Evolutionary conservation across 2,888 invertebrate species (phyloP).

Genomic region (Physocephala rufipes): DNA sequence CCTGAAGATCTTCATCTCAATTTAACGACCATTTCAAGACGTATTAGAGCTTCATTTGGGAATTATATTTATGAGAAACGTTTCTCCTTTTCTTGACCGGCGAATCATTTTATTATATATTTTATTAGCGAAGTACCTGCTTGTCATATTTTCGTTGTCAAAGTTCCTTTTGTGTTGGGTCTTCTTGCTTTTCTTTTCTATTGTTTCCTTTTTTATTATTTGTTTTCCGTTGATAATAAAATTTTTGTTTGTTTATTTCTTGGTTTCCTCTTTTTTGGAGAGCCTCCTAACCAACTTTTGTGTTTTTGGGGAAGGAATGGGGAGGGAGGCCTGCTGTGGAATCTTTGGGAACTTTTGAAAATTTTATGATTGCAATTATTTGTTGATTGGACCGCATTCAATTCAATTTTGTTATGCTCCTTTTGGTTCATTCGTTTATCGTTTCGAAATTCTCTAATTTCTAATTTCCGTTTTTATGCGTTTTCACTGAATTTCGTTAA

Average conservation of each 20-base stretch:
- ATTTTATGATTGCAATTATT: constrained; percentile 49
- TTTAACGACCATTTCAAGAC: too few species aligned
- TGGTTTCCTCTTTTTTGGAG: too few species aligned
- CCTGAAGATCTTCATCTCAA: too few species aligned
- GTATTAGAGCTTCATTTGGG: too few species aligned
- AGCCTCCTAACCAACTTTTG: not conserved
- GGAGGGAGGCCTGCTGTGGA: not conserved
- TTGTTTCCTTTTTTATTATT: constrained; percentile 8
- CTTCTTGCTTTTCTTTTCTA: constrained; percentile 5
- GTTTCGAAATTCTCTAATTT: constrained; percentile 25
- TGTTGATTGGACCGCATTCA: constrained; percentile 50
- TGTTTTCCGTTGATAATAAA: constrained; percentile 26
- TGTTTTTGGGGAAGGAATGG: not conserved
- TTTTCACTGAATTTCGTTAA: not conserved
- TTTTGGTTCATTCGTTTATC: not conserved
- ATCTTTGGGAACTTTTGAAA: constrained; percentile 44
- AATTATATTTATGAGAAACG: not conserved
- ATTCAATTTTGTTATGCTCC: constrained; percentile 40
- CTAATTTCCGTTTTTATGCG: constrained; percentile 16
- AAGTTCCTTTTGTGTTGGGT: constrained; percentile 14
- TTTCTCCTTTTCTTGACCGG: constrained; percentile 20
- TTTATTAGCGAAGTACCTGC: constrained; percentile 10
- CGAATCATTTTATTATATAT: constrained; percentile 23
- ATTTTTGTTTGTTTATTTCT: not conserved
- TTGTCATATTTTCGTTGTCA: constrained; percentile 18